A percentile compares a stretch with the other conserved stretches of the same genome.
Conservation (phyloP, 2,797 vertebrate species). For the Rhabdomys pumilio region DNA sequence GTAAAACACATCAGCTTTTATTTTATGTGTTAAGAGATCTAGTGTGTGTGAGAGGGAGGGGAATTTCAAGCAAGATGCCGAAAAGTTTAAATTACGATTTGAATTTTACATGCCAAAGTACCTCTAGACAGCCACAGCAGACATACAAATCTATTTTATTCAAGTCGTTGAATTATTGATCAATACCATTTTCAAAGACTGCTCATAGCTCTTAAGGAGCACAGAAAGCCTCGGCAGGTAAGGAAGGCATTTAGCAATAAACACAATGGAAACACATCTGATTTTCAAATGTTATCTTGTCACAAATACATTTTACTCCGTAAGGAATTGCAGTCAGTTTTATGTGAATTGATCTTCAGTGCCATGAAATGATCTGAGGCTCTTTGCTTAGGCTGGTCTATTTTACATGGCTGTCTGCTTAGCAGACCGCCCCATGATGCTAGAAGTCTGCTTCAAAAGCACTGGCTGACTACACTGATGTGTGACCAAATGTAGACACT, state of each 20-base stretch:
- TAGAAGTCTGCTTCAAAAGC: constrained; percentile 4
- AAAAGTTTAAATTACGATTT: constrained; percentile 44
- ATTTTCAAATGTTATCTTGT: constrained; percentile 56
- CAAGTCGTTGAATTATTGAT: constrained; percentile 66
- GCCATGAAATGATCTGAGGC: not conserved
- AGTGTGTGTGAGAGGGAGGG: too few relatives aligned
- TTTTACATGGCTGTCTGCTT: not conserved
- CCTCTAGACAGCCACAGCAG: constrained; percentile 16
- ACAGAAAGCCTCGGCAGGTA: constrained; percentile 1
- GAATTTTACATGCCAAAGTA: constrained; percentile 38
- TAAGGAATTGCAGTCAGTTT: constrained; percentile 33
- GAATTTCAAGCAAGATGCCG: constrained; percentile 37
- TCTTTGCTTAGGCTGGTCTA: constrained; percentile 8
- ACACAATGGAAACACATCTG: constrained; percentile 12
- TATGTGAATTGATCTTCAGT: constrained; percentile 13
- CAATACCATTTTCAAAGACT: constrained; percentile 48
- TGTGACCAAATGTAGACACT: not conserved
- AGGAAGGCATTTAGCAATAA: constrained; percentile 9
- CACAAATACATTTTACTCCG: not conserved
- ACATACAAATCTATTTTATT: constrained; percentile 46
- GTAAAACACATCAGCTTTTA: not conserved
- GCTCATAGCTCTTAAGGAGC: constrained; percentile 14
- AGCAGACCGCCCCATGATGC: not conserved
- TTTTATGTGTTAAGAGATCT: constrained; percentile 29
- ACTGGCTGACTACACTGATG: not conserved